phyloP scores from a whole-genome alignment of 2,888 invertebrate species.

The Rhamphomyia laevipes region DNA sequence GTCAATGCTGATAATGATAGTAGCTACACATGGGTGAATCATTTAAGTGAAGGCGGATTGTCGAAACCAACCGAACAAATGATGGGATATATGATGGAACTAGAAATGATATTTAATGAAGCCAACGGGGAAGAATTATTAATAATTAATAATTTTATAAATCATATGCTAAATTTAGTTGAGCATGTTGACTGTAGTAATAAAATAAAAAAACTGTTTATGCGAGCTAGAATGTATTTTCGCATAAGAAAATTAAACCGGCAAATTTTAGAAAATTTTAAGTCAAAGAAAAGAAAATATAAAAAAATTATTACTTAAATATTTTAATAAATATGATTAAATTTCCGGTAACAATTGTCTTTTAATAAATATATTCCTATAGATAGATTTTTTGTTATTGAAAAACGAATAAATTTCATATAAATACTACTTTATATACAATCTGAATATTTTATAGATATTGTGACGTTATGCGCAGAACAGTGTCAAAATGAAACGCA shows the following conservation, averaged over 20 bases:
- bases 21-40: conserved; percentile 9
- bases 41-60: conserved; percentile 11
- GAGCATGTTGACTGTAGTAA: no score
- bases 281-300: conserved; percentile 2
- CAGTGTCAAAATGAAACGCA: no score
- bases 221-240: background rate
- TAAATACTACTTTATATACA: no score
- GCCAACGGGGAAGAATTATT: conserved; percentile 5
- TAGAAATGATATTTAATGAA: conserved; percentile 3
- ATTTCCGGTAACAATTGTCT: no score
- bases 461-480: no score
- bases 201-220: no score
- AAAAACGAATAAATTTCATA: no score
- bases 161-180: conserved; percentile 1
- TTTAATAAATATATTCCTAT: no score
- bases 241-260: conserved; percentile 11
- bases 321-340: background rate
- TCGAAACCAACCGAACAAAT: conserved; percentile 5
- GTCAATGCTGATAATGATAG: background rate
- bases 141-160: background rate
- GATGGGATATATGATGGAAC: conserved; percentile 4
- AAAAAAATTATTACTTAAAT: background rate
- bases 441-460: no score
- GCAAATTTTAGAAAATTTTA: conserved; percentile 8
- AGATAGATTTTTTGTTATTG: no score